Evolutionary conservation across 2,113 vertebrate genomes (phyloP), one percentile per base, ranked within the genome.

Genomic region (Damaliscus lunatus): DNA sequence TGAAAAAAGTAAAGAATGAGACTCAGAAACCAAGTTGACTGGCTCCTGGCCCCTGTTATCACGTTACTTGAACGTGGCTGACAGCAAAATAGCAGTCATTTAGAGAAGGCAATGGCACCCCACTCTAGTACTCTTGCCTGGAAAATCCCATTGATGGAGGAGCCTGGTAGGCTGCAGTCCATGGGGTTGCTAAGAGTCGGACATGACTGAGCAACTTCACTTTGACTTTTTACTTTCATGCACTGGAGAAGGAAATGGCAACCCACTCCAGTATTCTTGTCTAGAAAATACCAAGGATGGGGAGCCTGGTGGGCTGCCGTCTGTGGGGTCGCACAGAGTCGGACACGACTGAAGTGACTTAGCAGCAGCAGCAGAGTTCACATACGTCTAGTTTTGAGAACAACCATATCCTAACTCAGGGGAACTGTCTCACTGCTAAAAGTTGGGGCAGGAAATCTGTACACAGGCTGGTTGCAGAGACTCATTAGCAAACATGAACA

Each of bases 151-250:
- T 8, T 9, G 23, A 25, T 0, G 23, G 55, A 57, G 19, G 9
- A 57, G 55, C 55, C 23, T 57, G 55, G 23, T 57, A 4, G 9
- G 55, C 23, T 57, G 55, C 55, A 25, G 55, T 57, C 55, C 55
- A 25, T 10, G 23, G 55, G 9, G 3, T 57, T 3, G 3, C 55
- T 25, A 4, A 25, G 55, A 57, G 9, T 57, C 0, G 3, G 23
- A 57, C 23, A 57, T 0, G 9, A 25, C 23, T 57, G 23, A 57
- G 9, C 23, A 25, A 57, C 23, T 57, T 57, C 55, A 57, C 55
- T 57, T 57, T 57, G 1, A 25, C 8, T 57, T 25, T 57, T 57
- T 8, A 11, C 23, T 57, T 57, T 57, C 55, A 25, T 25, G 55
- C 23, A 25, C 2, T 57, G 55, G 23, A 57, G 55, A 57, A 57